A percentile compares a stretch with the other conserved stretches of the same genome.
These are phyloP conservation scores for Orientallactaga sibirica DNA, from an alignment of 2,797 vertebrate genomes.

Conservation along the genomic window DNA sequence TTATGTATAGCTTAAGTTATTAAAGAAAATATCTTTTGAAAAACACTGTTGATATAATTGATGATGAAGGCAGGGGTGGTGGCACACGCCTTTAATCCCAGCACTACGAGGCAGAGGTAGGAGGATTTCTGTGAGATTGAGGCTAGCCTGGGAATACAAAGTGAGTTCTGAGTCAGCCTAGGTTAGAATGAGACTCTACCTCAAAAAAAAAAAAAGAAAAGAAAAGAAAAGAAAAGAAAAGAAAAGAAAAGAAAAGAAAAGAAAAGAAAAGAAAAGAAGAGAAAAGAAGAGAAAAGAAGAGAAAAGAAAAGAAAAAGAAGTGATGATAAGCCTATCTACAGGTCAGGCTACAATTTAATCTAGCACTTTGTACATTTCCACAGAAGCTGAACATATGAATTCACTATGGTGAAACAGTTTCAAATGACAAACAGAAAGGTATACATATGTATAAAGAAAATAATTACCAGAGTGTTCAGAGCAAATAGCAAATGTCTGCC, in stretches of 20 bases:
- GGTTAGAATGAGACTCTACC: too few species aligned
- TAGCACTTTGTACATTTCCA: background rate
- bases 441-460: conserved; percentile 12
- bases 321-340: conserved; percentile 25
- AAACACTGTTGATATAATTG: background rate
- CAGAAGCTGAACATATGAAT: background rate
- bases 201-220: too few species aligned
- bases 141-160: too few species aligned
- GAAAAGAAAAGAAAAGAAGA: too few species aligned
- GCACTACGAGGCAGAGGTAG: too few species aligned
- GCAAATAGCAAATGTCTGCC: background rate
- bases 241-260: too few species aligned
- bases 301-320: background rate
- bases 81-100: too few species aligned
- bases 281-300: too few species aligned
- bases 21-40: conserved; percentile 39
- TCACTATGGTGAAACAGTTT: background rate
- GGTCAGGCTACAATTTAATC: conserved; percentile 15
- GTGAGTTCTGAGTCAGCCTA: too few species aligned
- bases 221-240: too few species aligned
- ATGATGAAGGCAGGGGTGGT: too few species aligned
- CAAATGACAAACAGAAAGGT: conserved; percentile 49
- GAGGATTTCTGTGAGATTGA: too few species aligned
- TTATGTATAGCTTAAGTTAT: background rate
- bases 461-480: background rate